Percentiles rank a stretch among this genome's conserved stretches.
Conservation (phyloP, 2,797 vertebrate genomes). For the Chiroxiphia lanceolata region DNA sequence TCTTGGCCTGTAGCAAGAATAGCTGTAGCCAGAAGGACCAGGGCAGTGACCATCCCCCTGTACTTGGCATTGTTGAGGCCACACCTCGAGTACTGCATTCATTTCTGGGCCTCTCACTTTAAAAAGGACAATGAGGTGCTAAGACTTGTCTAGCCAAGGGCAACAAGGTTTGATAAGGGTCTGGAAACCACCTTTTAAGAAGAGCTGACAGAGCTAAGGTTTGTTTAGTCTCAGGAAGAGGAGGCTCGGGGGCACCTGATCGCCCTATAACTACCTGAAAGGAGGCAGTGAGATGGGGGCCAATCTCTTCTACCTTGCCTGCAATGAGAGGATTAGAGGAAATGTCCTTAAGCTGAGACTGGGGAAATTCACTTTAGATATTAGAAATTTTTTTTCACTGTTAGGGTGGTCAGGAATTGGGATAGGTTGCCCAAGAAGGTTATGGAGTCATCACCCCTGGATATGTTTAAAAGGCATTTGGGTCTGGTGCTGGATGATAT, state of each 20-base stretch:
- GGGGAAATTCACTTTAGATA: not conserved
- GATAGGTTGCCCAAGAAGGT: not conserved
- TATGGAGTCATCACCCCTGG: not conserved
- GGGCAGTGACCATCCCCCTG: not conserved
- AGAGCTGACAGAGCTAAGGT: not conserved
- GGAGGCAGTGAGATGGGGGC: not conserved
- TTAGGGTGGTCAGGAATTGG: not conserved
- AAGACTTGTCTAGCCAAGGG: not conserved
- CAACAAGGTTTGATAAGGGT: not conserved
- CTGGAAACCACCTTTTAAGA: not conserved
- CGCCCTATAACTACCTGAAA: not conserved
- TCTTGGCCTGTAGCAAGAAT: not conserved
- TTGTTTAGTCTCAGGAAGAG: not conserved
- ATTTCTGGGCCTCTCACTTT: not conserved
- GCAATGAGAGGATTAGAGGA: not conserved
- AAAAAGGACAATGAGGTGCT: not conserved
- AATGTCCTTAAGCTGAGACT: not conserved
- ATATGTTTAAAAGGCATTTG: not conserved
- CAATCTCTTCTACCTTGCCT: not conserved
- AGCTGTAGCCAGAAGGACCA: not conserved
- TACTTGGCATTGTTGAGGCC: not conserved
- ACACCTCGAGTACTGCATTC: fast-evolving
- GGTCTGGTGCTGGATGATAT: not conserved
- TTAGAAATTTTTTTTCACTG: not conserved
- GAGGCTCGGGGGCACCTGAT: not conserved